Evolutionary conservation across 2,797 vertebrate species (phyloP).

Genomic region (Tauraco hartlaubi): DNA sequence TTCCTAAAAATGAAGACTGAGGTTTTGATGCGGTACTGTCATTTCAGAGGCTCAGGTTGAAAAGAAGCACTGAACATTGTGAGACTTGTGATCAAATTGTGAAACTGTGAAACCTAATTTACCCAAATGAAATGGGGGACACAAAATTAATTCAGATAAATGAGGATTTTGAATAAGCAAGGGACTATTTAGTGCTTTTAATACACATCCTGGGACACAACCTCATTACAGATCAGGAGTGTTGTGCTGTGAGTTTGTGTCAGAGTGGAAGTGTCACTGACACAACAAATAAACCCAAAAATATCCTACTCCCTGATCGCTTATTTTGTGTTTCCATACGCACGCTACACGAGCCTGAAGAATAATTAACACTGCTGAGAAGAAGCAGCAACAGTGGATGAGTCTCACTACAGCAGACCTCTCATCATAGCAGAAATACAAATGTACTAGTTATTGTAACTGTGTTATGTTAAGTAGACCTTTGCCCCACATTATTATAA

Average conservation of each 20-base stretch:
- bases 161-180: slow-evolving; percentile 60
- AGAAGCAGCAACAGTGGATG: slow-evolving; percentile 56
- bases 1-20: not conserved
- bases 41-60: not conserved
- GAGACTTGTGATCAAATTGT: slow-evolving; percentile 60
- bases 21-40: not conserved
- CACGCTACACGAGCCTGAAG: slow-evolving; percentile 62
- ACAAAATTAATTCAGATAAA: slow-evolving; percentile 75
- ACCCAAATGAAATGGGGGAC: slow-evolving; percentile 67
- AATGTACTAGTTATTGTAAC: slow-evolving; percentile 65
- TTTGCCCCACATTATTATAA: slow-evolving; percentile 71
- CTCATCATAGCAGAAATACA: slow-evolving; percentile 71
- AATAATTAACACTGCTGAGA: slow-evolving; percentile 68
- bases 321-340: slow-evolving; percentile 63
- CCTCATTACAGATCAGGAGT: slow-evolving; percentile 67
- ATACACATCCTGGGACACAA: slow-evolving; percentile 61
- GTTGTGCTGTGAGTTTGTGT: slow-evolving; percentile 54
- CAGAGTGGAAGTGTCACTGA: slow-evolving; percentile 69
- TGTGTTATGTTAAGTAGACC: slow-evolving; percentile 63
- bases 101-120: slow-evolving; percentile 71
- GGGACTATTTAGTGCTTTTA: slow-evolving; percentile 71
- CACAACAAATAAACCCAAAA: slow-evolving; percentile 64
- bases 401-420: slow-evolving; percentile 65
- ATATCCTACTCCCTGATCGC: slow-evolving; percentile 64
- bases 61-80: slow-evolving; percentile 17